Conservation (phyloP, 1,140 invertebrate genomes). For the Drosophila melanogaster region DNA sequence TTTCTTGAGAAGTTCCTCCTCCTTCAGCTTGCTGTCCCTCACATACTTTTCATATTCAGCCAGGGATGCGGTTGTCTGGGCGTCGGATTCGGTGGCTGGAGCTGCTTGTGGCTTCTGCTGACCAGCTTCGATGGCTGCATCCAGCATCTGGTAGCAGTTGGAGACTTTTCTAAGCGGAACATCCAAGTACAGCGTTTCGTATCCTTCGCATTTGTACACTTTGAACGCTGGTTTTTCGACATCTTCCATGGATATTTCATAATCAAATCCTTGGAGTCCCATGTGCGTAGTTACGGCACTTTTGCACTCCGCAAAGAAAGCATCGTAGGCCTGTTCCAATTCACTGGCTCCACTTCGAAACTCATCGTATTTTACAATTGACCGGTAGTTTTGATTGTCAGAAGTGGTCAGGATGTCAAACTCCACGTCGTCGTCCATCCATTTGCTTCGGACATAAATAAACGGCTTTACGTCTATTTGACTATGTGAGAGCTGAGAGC, state of each 20-base stretch:
- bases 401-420: conserved; percentile 47
- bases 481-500: conserved; percentile 49
- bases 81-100: background rate
- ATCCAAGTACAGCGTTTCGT: conserved; percentile 60
- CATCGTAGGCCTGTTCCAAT: conserved; percentile 34
- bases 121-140: conserved; percentile 48
- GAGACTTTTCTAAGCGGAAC: conserved; percentile 40
- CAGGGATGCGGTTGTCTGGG: background rate
- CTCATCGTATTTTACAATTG: conserved; percentile 47
- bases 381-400: conserved; percentile 39
- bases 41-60: conserved; percentile 55
- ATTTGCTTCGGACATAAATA: conserved; percentile 54
- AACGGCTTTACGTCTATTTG: conserved; percentile 63
- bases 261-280: conserved; percentile 59
- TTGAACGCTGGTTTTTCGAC: conserved; percentile 41
- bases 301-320: conserved; percentile 56
- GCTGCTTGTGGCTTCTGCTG: background rate
- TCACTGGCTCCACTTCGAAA: conserved; percentile 45
- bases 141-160: conserved; percentile 50
- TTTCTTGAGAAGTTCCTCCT: conserved; percentile 47
- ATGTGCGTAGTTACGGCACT: conserved; percentile 54
- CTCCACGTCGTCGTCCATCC: conserved; percentile 55
- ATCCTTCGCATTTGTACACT: conserved; percentile 60
- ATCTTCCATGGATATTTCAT: conserved; percentile 34
- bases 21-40: conserved; percentile 17